Base-by-base conservation (phyloP, 2,113 vertebrate species). In the Neodon shergylaensis region DNA sequence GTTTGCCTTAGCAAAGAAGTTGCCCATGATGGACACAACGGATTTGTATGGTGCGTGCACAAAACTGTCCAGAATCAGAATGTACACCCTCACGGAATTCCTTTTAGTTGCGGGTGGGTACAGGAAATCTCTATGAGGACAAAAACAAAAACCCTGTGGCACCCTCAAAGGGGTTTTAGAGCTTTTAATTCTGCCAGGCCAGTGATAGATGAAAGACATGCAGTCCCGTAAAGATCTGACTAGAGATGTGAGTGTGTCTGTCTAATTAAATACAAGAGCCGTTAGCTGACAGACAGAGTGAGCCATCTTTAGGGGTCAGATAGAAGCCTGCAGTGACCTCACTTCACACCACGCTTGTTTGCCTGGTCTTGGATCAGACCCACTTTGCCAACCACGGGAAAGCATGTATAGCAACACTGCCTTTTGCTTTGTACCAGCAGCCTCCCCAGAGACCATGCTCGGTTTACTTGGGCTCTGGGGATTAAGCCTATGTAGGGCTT, bases 1-100 rank as follows among this genome's bases (percentile, higher is more conserved):
- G 54, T 98, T 98, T 98, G 97, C 97, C 95, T 94, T 94, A 92
- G 33, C 88, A 61, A 97, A 97, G 83, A 96, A 97, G 90, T 66
- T 97, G 72, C 97, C 28, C 22, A 95, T 93, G 88, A 79, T 84
- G 95, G 94, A 96, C 79, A 86, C 86, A 86, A 72, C 93, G 86
- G 95, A 84, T 81, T 98, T 96, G 42, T 44, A 88, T 0, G 73
- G 92, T 97, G 95, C n/a, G 0, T 95, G 97, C 94, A 95, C 78
- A 54, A 88, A 96, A 94, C 95, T 96, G 96, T 96, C 95, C 66
- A 3, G 19, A 97, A 94, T 95, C 21, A 79, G 77, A 97, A 97
- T 96, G 89, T 93, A 91, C 76, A 39, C 47, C 89, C 82, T 65
- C 0, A 33, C 21, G 31, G 66, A 77, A 76, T 81, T 76, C 52